These are phyloP conservation scores for Periophthalmus modestus DNA, from an alignment of 2,113 vertebrate genomes.

Conservation along the genomic window DNA sequence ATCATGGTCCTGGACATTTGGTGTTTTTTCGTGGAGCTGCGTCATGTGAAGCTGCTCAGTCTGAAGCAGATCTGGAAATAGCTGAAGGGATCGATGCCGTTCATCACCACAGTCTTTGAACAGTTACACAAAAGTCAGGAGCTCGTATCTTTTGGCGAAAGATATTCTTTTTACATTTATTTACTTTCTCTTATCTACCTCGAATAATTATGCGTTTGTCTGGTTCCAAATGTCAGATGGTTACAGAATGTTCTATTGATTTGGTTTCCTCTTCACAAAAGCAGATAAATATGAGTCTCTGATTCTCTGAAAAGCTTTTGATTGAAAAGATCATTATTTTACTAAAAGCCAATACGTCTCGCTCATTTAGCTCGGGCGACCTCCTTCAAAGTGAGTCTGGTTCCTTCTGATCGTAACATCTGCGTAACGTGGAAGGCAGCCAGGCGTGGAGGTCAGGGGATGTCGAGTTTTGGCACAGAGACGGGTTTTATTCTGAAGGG, in stretches of 20 bases:
- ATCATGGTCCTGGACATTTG: neutral
- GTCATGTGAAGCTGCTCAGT: neutral
- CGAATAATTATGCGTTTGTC: neutral
- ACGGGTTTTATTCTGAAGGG: constrained; percentile 1
- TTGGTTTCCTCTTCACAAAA: constrained; percentile 1
- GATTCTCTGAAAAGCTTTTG: neutral
- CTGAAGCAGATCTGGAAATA: neutral
- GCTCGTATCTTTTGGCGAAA: neutral
- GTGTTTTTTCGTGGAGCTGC: neutral
- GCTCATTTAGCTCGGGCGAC: neutral
- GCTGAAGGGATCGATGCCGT: constrained; percentile 1
- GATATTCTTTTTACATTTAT: neutral
- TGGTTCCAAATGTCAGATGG: constrained; percentile 6
- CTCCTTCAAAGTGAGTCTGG: neutral
- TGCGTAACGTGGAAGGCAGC: neutral
- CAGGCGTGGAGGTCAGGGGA: constrained; percentile 2
- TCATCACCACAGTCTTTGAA: constrained; percentile 3
- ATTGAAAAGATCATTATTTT: constrained; percentile 7
- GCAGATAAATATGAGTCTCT: neutral
- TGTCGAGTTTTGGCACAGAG: neutral
- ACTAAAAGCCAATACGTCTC: neutral
- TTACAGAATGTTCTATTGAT: constrained; percentile 1
- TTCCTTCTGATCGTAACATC: neutral
- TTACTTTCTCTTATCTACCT: neutral
- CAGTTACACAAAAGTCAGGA: constrained; percentile 1